phyloP scores from a whole-genome alignment of 2,888 invertebrate genomes.

The Griposia aprilina region DNA sequence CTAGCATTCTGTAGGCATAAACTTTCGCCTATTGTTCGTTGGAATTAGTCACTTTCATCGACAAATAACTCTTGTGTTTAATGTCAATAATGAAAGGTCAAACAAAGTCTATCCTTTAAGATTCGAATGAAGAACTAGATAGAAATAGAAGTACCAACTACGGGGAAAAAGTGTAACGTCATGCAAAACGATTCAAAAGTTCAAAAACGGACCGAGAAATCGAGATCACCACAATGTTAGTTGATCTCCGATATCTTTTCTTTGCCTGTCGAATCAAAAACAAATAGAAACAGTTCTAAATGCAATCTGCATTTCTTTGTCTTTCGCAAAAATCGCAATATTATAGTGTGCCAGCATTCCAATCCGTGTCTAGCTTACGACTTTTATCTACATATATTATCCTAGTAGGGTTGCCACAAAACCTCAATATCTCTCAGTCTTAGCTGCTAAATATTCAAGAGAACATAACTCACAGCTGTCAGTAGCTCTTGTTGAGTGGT shows the following conservation, averaged over 20 bases:
- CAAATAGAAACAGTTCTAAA: slow-evolving; percentile 37
- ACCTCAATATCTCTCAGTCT: slow-evolving; percentile 57
- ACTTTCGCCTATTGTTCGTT: slow-evolving; percentile 52
- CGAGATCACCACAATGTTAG: not conserved
- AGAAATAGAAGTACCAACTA: not conserved
- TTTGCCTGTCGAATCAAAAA: slow-evolving; percentile 21
- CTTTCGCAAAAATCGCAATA: slow-evolving; percentile 33
- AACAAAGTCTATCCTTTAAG: not conserved
- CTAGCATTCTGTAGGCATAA: slow-evolving; percentile 22
- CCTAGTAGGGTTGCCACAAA: slow-evolving; percentile 53
- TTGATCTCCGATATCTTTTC: not conserved
- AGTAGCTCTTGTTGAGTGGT: slow-evolving; percentile 57
- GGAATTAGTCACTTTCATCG: slow-evolving; percentile 46
- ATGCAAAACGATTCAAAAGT: not conserved
- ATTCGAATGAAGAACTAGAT: not conserved
- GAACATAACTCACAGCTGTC: slow-evolving; percentile 74
- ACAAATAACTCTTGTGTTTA: slow-evolving; percentile 22
- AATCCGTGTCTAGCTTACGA: slow-evolving; percentile 41
- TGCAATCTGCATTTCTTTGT: slow-evolving; percentile 47
- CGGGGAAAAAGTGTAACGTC: not conserved
- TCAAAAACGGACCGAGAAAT: not conserved
- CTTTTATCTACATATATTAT: slow-evolving; percentile 56
- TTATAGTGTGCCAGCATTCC: slow-evolving; percentile 51
- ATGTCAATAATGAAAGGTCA: slow-evolving; percentile 12
- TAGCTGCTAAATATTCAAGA: slow-evolving; percentile 80